Base-by-base conservation (phyloP, 2,797 vertebrate species). In the Chelon auratus region DNA sequence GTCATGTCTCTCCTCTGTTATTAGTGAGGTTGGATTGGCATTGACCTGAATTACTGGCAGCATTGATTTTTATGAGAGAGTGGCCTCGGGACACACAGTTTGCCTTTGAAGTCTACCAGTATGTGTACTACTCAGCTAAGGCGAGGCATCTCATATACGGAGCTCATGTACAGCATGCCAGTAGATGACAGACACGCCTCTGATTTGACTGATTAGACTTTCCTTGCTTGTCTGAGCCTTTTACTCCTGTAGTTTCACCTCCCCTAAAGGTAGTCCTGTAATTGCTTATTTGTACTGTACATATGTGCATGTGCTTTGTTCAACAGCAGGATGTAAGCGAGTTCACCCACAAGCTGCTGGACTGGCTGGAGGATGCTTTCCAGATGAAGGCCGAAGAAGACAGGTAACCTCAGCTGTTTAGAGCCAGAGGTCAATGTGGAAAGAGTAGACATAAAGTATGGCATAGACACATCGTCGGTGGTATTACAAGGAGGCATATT, bases 311-410 rank as follows among this genome's bases (percentile, higher is more conserved):
- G 37, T 75, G 12, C 18, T 78, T 68, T 64, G 24, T 52, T 86
- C 75, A 87, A 94, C 94, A 99, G 97, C 98, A 99, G 95, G 98
- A 99, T 4, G 98, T 99, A 77, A 99, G 98, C 67, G 98, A 99
- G 93, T 99, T 99, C 91, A 99, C 97, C 74, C 98, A 99, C 91
- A 99, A 99, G 84, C 95, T 99, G 72, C 86, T 99, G 87, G 98
- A 99, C 89, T 99, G 98, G 98, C 93, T 99, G 91, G 98, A 99
- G 92, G 98, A 99, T 53, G 98, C 98, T 81, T 99, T 99, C 89
- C 97, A 99, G 94, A 98, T 98, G 92, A 98, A 98, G 93, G 96
- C 97, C 56, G 98, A 98, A 88, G 97, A 99, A 72, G 96, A 97
- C 88, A 95, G 96, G 98, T 99, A 94, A 95, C 75, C 33, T 0